These are phyloP conservation scores for Mormyrus proboscirostris DNA, from an alignment of 2,797 vertebrate species.

Conservation along the genomic window DNA sequence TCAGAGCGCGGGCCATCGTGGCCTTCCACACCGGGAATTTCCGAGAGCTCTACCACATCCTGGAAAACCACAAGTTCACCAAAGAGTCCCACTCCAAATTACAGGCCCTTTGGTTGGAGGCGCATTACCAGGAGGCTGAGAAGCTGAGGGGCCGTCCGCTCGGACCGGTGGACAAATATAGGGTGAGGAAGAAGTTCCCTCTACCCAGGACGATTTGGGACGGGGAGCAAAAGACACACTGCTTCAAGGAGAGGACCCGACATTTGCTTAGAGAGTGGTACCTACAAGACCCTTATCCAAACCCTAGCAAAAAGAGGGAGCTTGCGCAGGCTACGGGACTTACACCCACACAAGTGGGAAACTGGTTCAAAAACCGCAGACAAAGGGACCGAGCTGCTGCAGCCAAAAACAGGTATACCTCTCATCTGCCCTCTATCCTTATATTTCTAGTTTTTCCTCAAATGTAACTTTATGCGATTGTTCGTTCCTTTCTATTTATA, in stretches of 20 bases:
- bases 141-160: conserved; percentile 93
- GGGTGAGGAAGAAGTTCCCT: conserved; percentile 98
- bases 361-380: conserved; percentile 99
- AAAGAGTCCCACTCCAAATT: conserved; percentile 97
- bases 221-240: conserved; percentile 98
- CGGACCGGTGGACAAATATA: conserved; percentile 97
- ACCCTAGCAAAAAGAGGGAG: conserved; percentile 96
- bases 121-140: conserved; percentile 96
- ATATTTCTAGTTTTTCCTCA: neutral
- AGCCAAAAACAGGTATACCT: conserved; percentile 88
- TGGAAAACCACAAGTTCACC: conserved; percentile 99
- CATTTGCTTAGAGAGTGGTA: conserved; percentile 98
- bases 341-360: conserved; percentile 97
- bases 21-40: conserved; percentile 95
- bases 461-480: neutral
- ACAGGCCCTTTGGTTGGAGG: conserved; percentile 96
- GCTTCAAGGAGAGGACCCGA: conserved; percentile 97
- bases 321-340: conserved; percentile 98
- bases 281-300: conserved; percentile 96
- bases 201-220: conserved; percentile 98
- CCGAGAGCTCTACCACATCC: conserved; percentile 95
- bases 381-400: conserved; percentile 97
- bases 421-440: neutral
- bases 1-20: conserved; percentile 89
- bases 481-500: neutral